These are phyloP conservation scores for Aricia agestis DNA, from an alignment of 1,140 invertebrate genomes.

Conservation along the genomic window DNA sequence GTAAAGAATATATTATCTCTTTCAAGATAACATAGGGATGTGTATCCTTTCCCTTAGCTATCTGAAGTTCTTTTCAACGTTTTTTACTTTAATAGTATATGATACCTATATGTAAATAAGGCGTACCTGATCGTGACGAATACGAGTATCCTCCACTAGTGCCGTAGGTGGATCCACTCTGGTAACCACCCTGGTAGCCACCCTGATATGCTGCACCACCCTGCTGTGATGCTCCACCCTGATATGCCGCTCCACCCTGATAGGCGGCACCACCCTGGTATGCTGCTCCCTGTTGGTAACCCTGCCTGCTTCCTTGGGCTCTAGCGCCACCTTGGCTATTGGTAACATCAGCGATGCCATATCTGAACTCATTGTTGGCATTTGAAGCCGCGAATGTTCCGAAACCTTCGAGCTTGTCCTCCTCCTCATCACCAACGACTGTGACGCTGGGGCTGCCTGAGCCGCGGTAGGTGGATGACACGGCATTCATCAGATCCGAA, in stretches of 20 bases:
- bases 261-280: constrained; percentile 34
- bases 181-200: constrained; percentile 37
- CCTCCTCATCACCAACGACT: constrained; percentile 56
- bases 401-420: constrained; percentile 54
- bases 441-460: constrained; percentile 40
- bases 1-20: no score
- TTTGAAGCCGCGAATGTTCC: constrained; percentile 54
- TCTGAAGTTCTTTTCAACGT: no score
- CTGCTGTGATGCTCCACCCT: constrained; percentile 27
- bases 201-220: constrained; percentile 22
- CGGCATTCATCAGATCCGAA: constrained; percentile 63
- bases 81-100: no score
- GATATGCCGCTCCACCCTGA: constrained; percentile 31
- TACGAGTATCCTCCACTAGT: constrained; percentile 49
- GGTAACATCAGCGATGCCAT: constrained; percentile 56
- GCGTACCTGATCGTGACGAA: constrained; percentile 52
- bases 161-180: constrained; percentile 37
- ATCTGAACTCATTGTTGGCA: constrained; percentile 59
- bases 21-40: no score
- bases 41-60: no score
- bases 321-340: constrained; percentile 17
- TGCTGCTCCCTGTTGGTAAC: not conserved
- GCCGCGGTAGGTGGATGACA: constrained; percentile 52
- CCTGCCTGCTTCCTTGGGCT: constrained; percentile 1
- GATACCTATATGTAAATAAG: no score